Conservation (phyloP, 1,140 invertebrate genomes). For the Trichomalopsis sarcophagae region DNA sequence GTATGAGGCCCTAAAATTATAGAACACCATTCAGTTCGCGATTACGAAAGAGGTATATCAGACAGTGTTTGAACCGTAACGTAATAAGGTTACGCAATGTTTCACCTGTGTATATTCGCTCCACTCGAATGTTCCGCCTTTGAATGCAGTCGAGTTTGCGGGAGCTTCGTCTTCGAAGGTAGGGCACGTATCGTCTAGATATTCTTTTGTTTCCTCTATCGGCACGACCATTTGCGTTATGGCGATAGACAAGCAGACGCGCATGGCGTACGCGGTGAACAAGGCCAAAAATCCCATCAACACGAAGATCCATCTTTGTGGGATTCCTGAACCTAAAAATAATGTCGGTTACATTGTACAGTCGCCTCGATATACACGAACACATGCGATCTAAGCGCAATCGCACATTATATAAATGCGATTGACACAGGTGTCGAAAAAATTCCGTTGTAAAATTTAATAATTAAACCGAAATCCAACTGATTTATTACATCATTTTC, state of each 20-base stretch:
- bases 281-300: conserved; percentile 30
- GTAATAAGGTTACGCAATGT: not conserved
- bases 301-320: conserved; percentile 44
- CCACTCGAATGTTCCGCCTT: conserved; percentile 19
- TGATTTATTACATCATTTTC: too few relatives aligned
- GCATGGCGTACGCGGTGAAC: conserved; percentile 21
- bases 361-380: too few relatives aligned
- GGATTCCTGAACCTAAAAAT: conserved; percentile 21
- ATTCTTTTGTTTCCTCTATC: conserved; percentile 48
- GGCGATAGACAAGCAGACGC: conserved; percentile 29
- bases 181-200: conserved; percentile 6
- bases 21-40: too few relatives aligned
- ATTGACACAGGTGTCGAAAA: too few relatives aligned
- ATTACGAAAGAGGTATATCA: too few relatives aligned
- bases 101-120: conserved; percentile 28
- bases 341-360: not conserved
- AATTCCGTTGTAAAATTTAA: too few relatives aligned
- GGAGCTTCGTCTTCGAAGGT: not conserved
- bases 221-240: conserved; percentile 31
- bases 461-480: too few relatives aligned
- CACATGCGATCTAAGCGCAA: too few relatives aligned
- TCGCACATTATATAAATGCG: too few relatives aligned
- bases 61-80: too few relatives aligned
- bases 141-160: not conserved
- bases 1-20: conserved; percentile 55